Conservation (phyloP, 2,113 vertebrate species). For the Corvus cornix region DNA sequence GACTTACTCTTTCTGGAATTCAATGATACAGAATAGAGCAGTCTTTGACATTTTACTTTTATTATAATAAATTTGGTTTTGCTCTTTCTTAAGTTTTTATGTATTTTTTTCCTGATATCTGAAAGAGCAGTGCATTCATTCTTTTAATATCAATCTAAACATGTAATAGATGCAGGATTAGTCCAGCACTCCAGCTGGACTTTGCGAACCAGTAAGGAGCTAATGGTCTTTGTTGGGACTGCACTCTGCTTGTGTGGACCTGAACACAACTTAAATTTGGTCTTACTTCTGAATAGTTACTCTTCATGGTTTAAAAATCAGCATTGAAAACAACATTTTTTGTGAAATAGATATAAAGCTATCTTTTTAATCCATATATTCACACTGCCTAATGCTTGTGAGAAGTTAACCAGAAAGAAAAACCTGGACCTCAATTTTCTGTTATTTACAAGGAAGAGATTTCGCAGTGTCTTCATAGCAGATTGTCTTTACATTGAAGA, state of each 20-base stretch:
- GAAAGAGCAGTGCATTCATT: not conserved
- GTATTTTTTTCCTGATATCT: not conserved
- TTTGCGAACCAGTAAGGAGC: not conserved
- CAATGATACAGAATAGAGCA: not conserved
- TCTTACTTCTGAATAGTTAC: not conserved
- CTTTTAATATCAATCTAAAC: not conserved
- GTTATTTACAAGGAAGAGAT: not conserved
- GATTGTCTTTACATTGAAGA: not conserved
- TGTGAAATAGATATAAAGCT: not conserved
- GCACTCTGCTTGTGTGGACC: not conserved
- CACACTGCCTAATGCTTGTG: not conserved
- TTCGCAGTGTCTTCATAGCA: rapidly evolving
- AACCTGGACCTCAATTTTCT: not conserved
- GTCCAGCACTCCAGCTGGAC: not conserved
- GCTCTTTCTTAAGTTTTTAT: not conserved
- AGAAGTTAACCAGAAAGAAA: not conserved
- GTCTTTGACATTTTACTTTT: not conserved
- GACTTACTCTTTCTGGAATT: not conserved
- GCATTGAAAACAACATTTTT: not conserved
- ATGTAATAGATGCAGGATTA: not conserved
- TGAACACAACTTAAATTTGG: not conserved
- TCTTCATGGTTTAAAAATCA: not conserved
- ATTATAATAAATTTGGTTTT: not conserved
- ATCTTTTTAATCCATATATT: not conserved
- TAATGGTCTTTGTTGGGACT: not conserved